Percentiles rank a stretch among this genome's conserved stretches.
These are phyloP conservation scores for Lepus oiostolus DNA, from an alignment of 2,797 vertebrate genomes.

Conservation along the genomic window DNA sequence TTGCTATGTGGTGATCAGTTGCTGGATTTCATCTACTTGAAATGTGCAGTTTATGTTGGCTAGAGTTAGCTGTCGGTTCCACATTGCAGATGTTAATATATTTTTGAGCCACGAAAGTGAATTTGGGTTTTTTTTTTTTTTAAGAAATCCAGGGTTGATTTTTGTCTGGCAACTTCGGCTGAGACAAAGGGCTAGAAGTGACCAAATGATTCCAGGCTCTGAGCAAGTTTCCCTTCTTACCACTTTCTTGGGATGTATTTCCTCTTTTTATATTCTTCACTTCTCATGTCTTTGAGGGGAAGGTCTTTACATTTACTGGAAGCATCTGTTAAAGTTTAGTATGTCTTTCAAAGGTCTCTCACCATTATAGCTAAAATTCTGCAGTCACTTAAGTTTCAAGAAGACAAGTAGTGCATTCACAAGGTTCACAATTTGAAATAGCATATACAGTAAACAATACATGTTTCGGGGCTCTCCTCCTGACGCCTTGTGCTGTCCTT, in stretches of 20 bases:
- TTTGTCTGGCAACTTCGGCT: not conserved
- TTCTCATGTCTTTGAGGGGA: not conserved
- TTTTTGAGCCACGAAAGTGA: conserved; percentile 70
- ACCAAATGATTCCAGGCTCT: not conserved
- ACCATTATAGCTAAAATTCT: conserved; percentile 27
- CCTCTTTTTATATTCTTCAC: not conserved
- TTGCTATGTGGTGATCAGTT: not conserved
- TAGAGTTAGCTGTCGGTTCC: conserved; percentile 56
- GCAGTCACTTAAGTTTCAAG: conserved; percentile 23
- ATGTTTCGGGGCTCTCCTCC: not conserved
- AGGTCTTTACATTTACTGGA: not conserved
- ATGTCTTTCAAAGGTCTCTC: not conserved
- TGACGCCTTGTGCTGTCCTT: not conserved
- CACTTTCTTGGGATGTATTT: not conserved
- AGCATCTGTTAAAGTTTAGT: conserved; percentile 25
- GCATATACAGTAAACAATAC: not conserved
- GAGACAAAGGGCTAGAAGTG: not conserved
- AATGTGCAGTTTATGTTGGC: not conserved
- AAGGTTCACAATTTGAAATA: conserved; percentile 51
- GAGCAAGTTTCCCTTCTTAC: not conserved
- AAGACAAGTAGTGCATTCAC: not conserved
- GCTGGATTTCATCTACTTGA: conserved; percentile 33
- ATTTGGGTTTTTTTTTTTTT: conserved; percentile 32
- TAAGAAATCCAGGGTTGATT: not conserved
- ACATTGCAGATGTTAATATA: conserved; percentile 14